Evolutionary conservation across 2,113 vertebrate species (phyloP).

Genomic region (Carettochelys insculpta): DNA sequence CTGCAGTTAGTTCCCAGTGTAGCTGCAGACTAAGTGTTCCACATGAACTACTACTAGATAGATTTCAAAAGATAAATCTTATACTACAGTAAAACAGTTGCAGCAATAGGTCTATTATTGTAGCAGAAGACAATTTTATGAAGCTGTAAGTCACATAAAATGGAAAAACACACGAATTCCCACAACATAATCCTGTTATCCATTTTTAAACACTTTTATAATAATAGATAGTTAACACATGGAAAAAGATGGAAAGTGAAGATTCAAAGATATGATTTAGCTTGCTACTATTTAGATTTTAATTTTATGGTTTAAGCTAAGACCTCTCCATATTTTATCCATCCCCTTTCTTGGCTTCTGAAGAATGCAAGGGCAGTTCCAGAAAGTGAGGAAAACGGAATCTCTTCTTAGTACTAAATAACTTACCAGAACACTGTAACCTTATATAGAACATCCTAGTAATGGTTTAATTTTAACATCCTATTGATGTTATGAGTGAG

Average conservation of each 20-base stretch:
- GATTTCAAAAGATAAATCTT: neutral
- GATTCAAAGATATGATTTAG: conserved; percentile 7
- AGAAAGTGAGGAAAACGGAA: neutral
- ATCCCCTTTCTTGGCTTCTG: neutral
- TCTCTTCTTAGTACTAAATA: neutral
- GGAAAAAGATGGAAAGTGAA: neutral
- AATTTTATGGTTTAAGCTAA: conserved; percentile 1
- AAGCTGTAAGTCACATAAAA: neutral
- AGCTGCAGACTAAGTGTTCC: too few relatives aligned
- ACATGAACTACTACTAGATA: neutral
- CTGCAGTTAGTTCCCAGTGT: too few relatives aligned
- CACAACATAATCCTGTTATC: neutral
- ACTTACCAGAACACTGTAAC: neutral
- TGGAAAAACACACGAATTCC: neutral
- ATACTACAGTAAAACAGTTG: neutral
- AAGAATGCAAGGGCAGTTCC: neutral
- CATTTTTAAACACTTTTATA: too few relatives aligned
- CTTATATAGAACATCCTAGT: neutral
- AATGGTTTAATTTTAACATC: neutral
- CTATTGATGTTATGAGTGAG: rapidly evolving
- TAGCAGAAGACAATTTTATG: neutral
- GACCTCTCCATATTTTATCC: neutral
- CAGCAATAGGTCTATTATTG: neutral
- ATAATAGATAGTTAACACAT: too few relatives aligned
- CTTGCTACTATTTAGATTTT: neutral